phyloP scores from a whole-genome alignment of 2,888 invertebrate genomes.

The Allygus modestus region DNA sequence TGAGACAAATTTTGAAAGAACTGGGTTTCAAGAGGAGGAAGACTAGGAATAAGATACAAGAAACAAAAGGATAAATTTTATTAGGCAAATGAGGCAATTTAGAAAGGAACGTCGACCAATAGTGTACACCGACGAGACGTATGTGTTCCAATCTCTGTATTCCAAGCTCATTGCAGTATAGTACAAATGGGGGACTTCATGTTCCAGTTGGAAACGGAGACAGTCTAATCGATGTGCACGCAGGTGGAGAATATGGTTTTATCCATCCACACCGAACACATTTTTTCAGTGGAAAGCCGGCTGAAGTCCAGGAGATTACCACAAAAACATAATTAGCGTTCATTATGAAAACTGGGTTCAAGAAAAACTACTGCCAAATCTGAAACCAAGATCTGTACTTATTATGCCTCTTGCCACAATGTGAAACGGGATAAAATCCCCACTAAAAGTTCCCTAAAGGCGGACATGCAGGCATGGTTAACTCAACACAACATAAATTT shows the following conservation, averaged over 20 bases:
- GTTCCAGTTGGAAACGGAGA: slow-evolving; percentile 20
- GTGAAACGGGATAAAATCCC: neutral
- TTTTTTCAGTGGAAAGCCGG: neutral
- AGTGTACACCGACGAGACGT: slow-evolving; percentile 47
- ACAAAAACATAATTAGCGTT: neutral
- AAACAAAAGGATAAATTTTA: slow-evolving; percentile 19
- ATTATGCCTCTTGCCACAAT: neutral
- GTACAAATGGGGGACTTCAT: neutral
- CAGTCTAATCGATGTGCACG: slow-evolving; percentile 16
- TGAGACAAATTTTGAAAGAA: slow-evolving; percentile 13
- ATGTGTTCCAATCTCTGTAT: slow-evolving; percentile 14
- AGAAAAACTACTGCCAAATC: neutral
- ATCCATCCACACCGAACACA: neutral
- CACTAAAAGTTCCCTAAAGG: neutral
- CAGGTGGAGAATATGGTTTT: slow-evolving; percentile 22
- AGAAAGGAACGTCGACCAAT: slow-evolving; percentile 38
- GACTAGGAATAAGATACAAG: slow-evolving; percentile 2
- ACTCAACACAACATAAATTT: neutral
- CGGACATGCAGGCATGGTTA: neutral
- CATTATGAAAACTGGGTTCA: neutral
- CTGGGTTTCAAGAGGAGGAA: slow-evolving; percentile 37
- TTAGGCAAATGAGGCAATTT: slow-evolving; percentile 38
- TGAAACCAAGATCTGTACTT: neutral
- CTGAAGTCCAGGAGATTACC: neutral
- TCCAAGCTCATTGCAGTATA: neutral